Evolutionary conservation across 2,888 invertebrate species (phyloP), one percentile per base, ranked within the genome.

Genomic region (Phoenoteleia sp.): DNA sequence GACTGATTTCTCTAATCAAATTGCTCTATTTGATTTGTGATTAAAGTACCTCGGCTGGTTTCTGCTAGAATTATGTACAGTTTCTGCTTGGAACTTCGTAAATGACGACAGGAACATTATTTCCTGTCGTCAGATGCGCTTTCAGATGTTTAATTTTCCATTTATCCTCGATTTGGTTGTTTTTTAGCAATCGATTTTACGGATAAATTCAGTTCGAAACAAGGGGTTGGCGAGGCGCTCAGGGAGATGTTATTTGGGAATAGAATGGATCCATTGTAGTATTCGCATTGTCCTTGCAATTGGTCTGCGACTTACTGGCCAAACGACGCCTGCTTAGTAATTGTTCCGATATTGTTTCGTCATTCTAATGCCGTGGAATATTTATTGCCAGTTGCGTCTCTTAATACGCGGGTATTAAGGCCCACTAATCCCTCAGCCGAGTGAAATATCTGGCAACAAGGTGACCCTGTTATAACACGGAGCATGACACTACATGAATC

Each of bases 341-440:
- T 58, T 58, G 36, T 58, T 17, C 1, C 11, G 36, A 58, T 36
- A 58, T 58, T 58, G 36, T 58, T 19, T 29, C 15, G 11, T 23
- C 21, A 58, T 58, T 58, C 21, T n/a, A 36, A 29, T 58, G 58
- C 19, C 42, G 42, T 60, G 42, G 42, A 60, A 23, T 39, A 60
- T 60, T 60, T 60, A 42, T 42, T 21, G 21, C n/a, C 9, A 58
- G 56, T 58, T 58, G 17, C 9, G 11, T 58, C 19, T 15, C 36
- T 13, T 36, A 54, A 27, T 17, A 21, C n/a, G 13, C 36, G 56
- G 36, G 19, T 58, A 36, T 58, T 33, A 58, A 33, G 56, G 21
- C 15, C 15, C 17, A 6, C 56, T 58, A 42, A 60, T 64, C 27
- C 29, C 27, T 45, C 47, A 45, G 19, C 15, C 42, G 25, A 25